Conservation (phyloP, 1,140 invertebrate genomes). For the Linepithema humile region DNA sequence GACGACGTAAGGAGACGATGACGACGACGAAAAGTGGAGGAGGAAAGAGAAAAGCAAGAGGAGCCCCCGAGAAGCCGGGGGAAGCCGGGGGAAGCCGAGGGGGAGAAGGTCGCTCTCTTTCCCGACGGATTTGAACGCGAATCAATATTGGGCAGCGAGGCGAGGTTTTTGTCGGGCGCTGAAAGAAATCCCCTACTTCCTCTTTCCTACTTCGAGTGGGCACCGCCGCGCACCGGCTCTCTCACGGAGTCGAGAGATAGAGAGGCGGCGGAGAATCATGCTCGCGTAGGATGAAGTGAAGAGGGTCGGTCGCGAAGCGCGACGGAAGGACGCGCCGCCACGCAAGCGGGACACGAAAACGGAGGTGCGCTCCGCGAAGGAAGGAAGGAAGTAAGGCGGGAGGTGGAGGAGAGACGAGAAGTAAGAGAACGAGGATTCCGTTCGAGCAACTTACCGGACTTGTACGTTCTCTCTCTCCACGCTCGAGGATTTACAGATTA, state of each 20-base stretch:
- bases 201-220: conserved; percentile 69
- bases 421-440: conserved; percentile 75
- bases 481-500: conserved; percentile 82
- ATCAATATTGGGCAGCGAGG: conserved; percentile 84
- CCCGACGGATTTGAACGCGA: conserved; percentile 82
- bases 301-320: conserved; percentile 50
- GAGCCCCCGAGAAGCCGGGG: background rate
- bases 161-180: conserved; percentile 82
- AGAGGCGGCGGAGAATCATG: conserved; percentile 37
- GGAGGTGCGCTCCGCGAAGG: conserved; percentile 57
- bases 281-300: conserved; percentile 18
- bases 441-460: conserved; percentile 81
- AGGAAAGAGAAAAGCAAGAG: conserved; percentile 31
- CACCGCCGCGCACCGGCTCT: conserved; percentile 25
- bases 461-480: conserved; percentile 73
- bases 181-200: conserved; percentile 77
- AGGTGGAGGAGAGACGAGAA: conserved; percentile 45
- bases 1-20: conserved; percentile 62
- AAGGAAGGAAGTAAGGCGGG: conserved; percentile 57
- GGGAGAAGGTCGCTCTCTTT: conserved; percentile 63
- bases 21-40: conserved; percentile 42
- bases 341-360: conserved; percentile 61
- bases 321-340: conserved; percentile 56
- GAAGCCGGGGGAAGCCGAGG: background rate
- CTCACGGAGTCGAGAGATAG: conserved; percentile 53